Conservation (phyloP, 2,113 vertebrate genomes). For the Manacus vitellinus region DNA sequence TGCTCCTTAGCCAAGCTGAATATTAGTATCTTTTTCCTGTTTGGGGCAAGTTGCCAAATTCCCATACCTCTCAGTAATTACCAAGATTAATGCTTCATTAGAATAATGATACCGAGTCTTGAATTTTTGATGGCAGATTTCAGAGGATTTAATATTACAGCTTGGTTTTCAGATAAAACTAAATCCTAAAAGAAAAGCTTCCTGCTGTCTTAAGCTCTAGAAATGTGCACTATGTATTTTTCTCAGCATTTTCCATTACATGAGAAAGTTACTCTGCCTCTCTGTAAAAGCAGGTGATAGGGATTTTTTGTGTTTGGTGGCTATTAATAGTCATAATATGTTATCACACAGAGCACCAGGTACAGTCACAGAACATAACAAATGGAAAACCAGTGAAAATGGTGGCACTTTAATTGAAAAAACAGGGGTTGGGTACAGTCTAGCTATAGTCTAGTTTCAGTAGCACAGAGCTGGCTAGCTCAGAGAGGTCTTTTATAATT, state of each 20-base stretch:
- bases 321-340: neutral
- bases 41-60: neutral
- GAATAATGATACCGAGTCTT: neutral
- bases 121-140: neutral
- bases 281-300: neutral
- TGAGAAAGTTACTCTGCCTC: neutral
- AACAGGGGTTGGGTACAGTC: neutral
- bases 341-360: neutral
- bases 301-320: neutral
- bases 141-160: neutral
- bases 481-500: neutral
- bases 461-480: neutral
- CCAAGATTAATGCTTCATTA: neutral
- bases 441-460: neutral
- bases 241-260: neutral
- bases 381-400: neutral
- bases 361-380: neutral
- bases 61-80: neutral
- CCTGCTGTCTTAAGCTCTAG: neutral
- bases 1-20: neutral
- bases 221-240: neutral
- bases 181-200: slow-evolving; percentile 3
- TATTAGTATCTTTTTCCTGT: neutral
- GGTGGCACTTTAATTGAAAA: neutral
- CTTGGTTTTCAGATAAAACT: neutral